These are phyloP conservation scores for Sitta carolinensis DNA, from an alignment of 2,797 vertebrate species.

Conservation along the genomic window DNA sequence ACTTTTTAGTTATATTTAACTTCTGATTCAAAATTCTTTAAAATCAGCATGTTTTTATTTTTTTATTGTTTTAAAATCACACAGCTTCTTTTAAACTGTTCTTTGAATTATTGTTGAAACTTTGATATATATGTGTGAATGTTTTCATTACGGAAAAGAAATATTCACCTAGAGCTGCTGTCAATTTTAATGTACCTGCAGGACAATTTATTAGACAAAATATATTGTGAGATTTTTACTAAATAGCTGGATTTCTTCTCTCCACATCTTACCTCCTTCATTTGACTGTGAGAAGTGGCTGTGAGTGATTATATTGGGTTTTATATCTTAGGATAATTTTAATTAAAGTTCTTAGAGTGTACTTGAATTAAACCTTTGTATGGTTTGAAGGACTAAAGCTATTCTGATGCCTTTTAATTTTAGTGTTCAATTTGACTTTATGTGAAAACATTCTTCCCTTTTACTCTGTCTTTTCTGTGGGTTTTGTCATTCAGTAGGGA, in stretches of 20 bases:
- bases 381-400: not conserved
- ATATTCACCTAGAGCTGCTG: not conserved
- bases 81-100: not conserved
- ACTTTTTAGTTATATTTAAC: not conserved
- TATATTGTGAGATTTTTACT: not conserved
- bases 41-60: not conserved
- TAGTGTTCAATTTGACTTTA: not conserved
- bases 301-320: not conserved
- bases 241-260: not conserved
- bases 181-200: not conserved
- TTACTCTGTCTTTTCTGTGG: not conserved
- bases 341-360: slow-evolving; percentile 8
- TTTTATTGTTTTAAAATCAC: not conserved
- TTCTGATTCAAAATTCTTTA: not conserved
- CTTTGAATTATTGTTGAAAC: not conserved
- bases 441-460: not conserved
- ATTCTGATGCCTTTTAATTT: slow-evolving; percentile 1
- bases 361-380: not conserved
- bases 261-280: not conserved
- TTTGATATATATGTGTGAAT: not conserved
- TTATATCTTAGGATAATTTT: not conserved
- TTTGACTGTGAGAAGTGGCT: not conserved
- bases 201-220: not conserved
- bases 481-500: not conserved
- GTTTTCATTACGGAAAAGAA: not conserved